phyloP scores from a whole-genome alignment of 2,113 vertebrate genomes.

The zebrafish (Danio rerio) region GRCz12tu NC_133195.1:46383001-46383500 shows the following conservation, averaged over 20 bases:
- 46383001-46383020: no score
- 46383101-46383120: no score
- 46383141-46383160: background rate
- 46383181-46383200: background rate
- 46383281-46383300: conserved; percentile 70
- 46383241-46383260: background rate
- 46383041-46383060: no score
- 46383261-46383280: conserved; percentile 62
- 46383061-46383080: no score
- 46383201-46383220: background rate
- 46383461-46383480: background rate
- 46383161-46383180: background rate
- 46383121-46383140: background rate
- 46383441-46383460: background rate
- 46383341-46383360: conserved; percentile 73
- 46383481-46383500: conserved; percentile 18
- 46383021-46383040: no score
- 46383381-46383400: background rate
- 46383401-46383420: background rate
- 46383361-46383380: conserved; percentile 38
- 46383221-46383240: background rate
- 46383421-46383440: background rate
- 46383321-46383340: conserved; percentile 83
- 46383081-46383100: no score
- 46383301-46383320: conserved; percentile 71